Conservation (phyloP, 1,140 invertebrate genomes). For the Eurosta solidaginis region DNA sequence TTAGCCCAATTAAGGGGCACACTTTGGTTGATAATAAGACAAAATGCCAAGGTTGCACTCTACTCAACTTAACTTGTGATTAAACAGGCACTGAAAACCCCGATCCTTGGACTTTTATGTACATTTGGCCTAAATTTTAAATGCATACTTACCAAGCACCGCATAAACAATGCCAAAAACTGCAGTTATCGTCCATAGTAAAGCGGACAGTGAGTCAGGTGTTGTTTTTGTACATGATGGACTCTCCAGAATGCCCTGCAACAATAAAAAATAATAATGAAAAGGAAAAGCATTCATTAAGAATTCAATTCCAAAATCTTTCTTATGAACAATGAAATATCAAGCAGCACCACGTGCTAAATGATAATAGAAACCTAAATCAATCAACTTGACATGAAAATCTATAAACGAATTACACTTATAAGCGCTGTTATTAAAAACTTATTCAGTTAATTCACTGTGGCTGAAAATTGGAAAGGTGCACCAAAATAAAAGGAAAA, state of each 20-base stretch:
- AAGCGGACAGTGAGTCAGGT: slow-evolving; percentile 52
- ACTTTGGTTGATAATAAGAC: no score
- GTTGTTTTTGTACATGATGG: slow-evolving; percentile 51
- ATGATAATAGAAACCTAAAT: slow-evolving; percentile 10
- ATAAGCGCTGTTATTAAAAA: background rate
- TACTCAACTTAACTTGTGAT: no score
- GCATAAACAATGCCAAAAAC: slow-evolving; percentile 68
- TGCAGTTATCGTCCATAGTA: slow-evolving; percentile 57
- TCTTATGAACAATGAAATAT: background rate
- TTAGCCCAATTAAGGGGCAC: no score
- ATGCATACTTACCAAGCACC: slow-evolving; percentile 63
- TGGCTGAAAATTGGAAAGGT: background rate
- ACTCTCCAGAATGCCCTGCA: slow-evolving; percentile 53
- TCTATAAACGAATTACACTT: background rate
- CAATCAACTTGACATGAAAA: background rate
- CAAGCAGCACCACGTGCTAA: background rate
- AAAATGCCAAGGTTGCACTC: no score
- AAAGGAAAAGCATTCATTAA: slow-evolving; percentile 8
- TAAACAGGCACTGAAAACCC: no score
- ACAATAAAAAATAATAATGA: slow-evolving; percentile 19
- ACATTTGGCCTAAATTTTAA: no score
- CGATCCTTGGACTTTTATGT: no score
- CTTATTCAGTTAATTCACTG: background rate
- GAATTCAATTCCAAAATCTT: background rate
- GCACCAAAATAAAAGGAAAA: background rate